A percentile compares a stretch with the other conserved stretches of the same genome.
These are phyloP conservation scores for Thymelicus acteon DNA, from an alignment of 2,888 invertebrate species.

Conservation along the genomic window DNA sequence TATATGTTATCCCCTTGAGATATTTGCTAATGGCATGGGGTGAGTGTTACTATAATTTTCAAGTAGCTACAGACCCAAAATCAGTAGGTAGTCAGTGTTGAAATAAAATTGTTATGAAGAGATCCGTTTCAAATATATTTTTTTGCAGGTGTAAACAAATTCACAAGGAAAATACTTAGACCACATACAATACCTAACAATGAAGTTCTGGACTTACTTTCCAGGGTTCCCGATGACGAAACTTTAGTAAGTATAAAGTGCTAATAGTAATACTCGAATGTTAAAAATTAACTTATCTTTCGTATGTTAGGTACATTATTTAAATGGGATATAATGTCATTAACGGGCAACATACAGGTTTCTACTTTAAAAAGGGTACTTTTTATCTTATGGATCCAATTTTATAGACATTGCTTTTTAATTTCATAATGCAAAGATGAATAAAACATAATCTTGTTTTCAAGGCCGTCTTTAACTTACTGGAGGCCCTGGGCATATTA, in stretches of 20 bases:
- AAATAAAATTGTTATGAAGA: no score
- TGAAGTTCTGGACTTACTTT: conserved; percentile 97
- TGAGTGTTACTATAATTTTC: conserved; percentile 49
- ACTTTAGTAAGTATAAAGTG: conserved; percentile 88
- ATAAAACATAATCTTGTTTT: no score
- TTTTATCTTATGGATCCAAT: no score
- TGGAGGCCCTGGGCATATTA: no score
- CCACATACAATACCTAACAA: conserved; percentile 99
- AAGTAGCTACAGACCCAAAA: background rate
- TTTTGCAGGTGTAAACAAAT: conserved; percentile 91
- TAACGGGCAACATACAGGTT: no score
- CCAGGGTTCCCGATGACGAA: conserved; percentile 97
- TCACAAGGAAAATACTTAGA: conserved; percentile 95
- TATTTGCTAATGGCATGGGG: conserved; percentile 97
- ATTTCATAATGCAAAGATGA: no score
- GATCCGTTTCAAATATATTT: background rate
- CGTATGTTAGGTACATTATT: background rate
- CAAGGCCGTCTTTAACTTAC: no score
- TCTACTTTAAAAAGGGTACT: no score
- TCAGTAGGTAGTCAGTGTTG: no score
- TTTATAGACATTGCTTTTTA: no score
- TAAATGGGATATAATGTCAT: no score
- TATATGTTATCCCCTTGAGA: conserved; percentile 95
- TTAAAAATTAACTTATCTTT: background rate
- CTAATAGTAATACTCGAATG: no score